phyloP scores from a whole-genome alignment of 2,888 invertebrate species.

The Agriopis marginaria region DNA sequence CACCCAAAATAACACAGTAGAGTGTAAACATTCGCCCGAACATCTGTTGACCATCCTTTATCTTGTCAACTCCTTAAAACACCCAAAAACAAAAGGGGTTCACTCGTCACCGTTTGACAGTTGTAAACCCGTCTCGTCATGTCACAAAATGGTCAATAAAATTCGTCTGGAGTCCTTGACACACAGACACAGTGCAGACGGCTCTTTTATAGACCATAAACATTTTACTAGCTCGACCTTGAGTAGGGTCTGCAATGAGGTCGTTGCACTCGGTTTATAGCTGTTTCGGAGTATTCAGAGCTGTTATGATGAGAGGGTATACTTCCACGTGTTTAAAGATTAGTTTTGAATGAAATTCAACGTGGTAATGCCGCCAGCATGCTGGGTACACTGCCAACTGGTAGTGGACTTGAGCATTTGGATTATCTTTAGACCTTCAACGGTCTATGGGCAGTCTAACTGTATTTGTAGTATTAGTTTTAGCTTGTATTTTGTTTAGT shows the following conservation, averaged over 20 bases:
- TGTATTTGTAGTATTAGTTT: too few relatives aligned
- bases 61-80: constrained; percentile 16
- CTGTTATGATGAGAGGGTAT: constrained; percentile 57
- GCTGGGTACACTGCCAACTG: too few relatives aligned
- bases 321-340: constrained; percentile 34
- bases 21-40: background rate
- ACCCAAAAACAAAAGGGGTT: constrained; percentile 58
- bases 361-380: too few relatives aligned
- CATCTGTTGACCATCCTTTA: constrained; percentile 37
- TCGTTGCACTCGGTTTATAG: constrained; percentile 81
- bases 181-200: constrained; percentile 83
- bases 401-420: too few relatives aligned
- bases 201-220: constrained; percentile 85
- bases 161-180: constrained; percentile 83
- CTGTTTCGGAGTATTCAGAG: constrained; percentile 56
- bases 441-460: too few relatives aligned
- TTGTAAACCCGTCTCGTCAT: constrained; percentile 67
- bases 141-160: constrained; percentile 76
- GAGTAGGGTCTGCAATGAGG: constrained; percentile 83
- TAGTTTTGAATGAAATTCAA: background rate
- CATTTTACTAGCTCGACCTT: constrained; percentile 86
- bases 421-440: too few relatives aligned
- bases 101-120: constrained; percentile 53
- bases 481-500: too few relatives aligned
- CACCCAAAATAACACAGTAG: background rate